Percentiles rank a stretch among this genome's conserved stretches.
These are phyloP conservation scores for Montipora foliosa DNA, from an alignment of 64 coral and sea anemone species.

Conservation along the genomic window DNA sequence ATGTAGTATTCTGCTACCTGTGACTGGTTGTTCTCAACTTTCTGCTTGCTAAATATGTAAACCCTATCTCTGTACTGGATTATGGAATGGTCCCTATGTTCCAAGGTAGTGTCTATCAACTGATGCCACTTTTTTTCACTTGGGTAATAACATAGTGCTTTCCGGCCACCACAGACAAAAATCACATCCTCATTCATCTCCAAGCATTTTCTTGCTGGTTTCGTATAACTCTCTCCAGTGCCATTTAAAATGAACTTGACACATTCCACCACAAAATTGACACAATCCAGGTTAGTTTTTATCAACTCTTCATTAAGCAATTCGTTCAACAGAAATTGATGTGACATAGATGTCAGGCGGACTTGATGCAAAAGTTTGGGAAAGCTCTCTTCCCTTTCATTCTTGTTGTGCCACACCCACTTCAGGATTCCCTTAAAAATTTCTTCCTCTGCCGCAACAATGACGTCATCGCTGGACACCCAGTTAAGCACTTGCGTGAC, in stretches of 20 bases:
- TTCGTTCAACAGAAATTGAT: not conserved
- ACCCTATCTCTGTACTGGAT: not conserved
- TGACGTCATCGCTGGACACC: constrained; percentile 27
- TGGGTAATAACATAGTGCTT: not conserved
- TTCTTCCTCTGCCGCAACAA: constrained; percentile 10
- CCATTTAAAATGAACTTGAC: not conserved
- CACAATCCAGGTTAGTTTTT: not conserved
- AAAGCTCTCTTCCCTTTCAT: constrained; percentile 18
- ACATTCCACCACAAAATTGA: not conserved
- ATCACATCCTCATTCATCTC: not conserved
- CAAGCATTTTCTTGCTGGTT: constrained; percentile 16
- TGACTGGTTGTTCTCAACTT: not conserved
- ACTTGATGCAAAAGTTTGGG: not conserved
- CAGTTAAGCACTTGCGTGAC: not conserved
- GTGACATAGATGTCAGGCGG: not conserved
- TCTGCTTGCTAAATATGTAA: not conserved
- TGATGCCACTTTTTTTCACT: not conserved
- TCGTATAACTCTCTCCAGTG: not conserved
- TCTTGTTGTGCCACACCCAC: constrained; percentile 13
- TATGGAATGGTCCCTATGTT: not conserved
- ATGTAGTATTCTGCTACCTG: not conserved
- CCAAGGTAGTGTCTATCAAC: not conserved
- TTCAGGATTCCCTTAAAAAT: constrained; percentile 12
- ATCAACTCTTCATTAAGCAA: not conserved
- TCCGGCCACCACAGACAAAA: not conserved